Evolutionary conservation across 2,888 invertebrate species (phyloP).

Genomic region (Cactoblastis cactorum): DNA sequence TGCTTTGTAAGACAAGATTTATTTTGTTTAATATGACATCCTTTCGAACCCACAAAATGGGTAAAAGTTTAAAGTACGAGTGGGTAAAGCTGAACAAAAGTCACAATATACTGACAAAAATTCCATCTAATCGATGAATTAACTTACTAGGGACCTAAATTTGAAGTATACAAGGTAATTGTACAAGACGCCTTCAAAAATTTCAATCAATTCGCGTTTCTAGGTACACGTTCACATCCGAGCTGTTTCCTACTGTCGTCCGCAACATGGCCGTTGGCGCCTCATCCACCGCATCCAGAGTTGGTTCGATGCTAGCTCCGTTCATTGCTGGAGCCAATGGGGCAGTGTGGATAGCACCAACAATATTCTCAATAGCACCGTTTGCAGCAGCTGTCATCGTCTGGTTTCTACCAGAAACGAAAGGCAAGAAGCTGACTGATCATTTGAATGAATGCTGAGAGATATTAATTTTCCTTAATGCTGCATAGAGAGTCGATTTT

Average conservation of each 20-base stretch:
- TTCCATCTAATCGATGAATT: too few species aligned
- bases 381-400: constrained; percentile 30
- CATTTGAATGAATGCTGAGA: constrained; percentile 19
- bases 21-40: background rate
- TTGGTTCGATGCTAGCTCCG: constrained; percentile 80
- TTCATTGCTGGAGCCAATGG: constrained; percentile 61
- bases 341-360: constrained; percentile 34
- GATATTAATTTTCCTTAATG: too few species aligned
- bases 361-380: constrained; percentile 31
- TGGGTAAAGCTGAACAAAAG: too few species aligned
- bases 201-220: constrained; percentile 13
- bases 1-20: background rate
- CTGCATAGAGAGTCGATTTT: too few species aligned
- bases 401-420: constrained; percentile 37
- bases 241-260: constrained; percentile 80
- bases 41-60: background rate
- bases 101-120: too few species aligned
- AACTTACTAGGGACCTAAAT: too few species aligned
- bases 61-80: too few species aligned
- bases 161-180: too few species aligned
- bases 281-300: constrained; percentile 78
- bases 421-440: constrained; percentile 30
- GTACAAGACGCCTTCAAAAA: background rate
- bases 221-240: constrained; percentile 66
- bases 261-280: constrained; percentile 79